phyloP scores from a whole-genome alignment of 2,797 vertebrate species.

The Danionella dracula region DNA sequence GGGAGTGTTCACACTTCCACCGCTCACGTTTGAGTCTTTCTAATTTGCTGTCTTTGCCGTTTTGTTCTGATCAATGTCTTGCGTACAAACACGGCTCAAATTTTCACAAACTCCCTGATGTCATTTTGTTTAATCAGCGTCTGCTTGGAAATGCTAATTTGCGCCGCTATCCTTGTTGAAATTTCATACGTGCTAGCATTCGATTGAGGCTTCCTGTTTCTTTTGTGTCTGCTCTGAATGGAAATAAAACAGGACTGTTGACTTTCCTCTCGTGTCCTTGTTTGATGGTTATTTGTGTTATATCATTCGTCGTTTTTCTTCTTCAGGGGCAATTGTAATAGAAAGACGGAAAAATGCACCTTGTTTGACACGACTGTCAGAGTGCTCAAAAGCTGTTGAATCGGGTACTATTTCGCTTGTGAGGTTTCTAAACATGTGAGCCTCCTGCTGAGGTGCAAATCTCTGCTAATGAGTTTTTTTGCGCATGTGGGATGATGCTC shows the following conservation, averaged over 20 bases:
- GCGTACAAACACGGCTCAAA: constrained; percentile 49
- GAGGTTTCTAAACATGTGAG: constrained; percentile 71
- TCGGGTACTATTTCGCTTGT: constrained; percentile 67
- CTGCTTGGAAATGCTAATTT: constrained; percentile 43
- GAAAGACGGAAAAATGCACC: constrained; percentile 40
- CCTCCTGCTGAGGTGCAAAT: constrained; percentile 58
- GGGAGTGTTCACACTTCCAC: constrained; percentile 34
- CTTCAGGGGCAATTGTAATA: constrained; percentile 43
- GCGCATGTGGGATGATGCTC: constrained; percentile 50
- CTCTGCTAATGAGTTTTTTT: constrained; percentile 65
- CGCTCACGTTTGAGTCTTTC: constrained; percentile 39
- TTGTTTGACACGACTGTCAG: constrained; percentile 70
- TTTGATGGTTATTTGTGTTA: constrained; percentile 53
- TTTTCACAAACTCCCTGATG: constrained; percentile 42
- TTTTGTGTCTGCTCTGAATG: constrained; percentile 46
- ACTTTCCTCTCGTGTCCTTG: constrained; percentile 32
- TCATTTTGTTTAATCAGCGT: constrained; percentile 53
- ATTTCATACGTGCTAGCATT: constrained; percentile 44
- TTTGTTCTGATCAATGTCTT: constrained; percentile 53
- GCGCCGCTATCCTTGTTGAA: constrained; percentile 28
- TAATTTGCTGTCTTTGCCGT: constrained; percentile 45
- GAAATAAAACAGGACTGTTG: constrained; percentile 49
- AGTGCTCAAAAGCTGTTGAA: constrained; percentile 55
- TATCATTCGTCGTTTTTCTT: constrained; percentile 47
- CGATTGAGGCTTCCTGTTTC: constrained; percentile 42